These are phyloP conservation scores for Tenthredo mesomela DNA, from an alignment of 2,888 invertebrate genomes.

Conservation along the genomic window DNA sequence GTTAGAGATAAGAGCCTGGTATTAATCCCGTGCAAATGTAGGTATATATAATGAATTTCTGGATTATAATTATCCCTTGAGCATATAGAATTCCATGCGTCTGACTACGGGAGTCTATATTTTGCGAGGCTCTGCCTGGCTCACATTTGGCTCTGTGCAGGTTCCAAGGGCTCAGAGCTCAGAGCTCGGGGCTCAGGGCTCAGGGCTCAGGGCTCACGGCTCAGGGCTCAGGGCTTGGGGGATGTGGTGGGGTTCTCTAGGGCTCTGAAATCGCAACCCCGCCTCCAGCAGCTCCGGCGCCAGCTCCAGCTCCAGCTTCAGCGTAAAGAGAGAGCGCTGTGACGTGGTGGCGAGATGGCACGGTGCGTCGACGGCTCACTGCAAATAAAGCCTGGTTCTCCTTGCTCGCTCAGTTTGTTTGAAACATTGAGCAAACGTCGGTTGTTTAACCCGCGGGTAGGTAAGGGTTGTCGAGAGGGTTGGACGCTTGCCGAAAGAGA, in stretches of 20 bases:
- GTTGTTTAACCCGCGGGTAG: slow-evolving; percentile 65
- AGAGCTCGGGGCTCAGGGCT: slow-evolving; percentile 37
- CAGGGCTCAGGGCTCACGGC: slow-evolving; percentile 27
- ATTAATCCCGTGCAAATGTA: slow-evolving; percentile 37
- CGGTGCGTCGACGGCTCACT: slow-evolving; percentile 66
- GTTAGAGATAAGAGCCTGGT: slow-evolving; percentile 21
- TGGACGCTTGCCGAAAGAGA: slow-evolving; percentile 15
- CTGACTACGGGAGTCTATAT: slow-evolving; percentile 46
- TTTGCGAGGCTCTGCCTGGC: slow-evolving; percentile 45
- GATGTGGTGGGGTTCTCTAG: slow-evolving; percentile 29
- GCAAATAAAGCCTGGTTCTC: slow-evolving; percentile 71
- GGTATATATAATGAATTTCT: slow-evolving; percentile 41
- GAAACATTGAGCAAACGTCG: slow-evolving; percentile 71
- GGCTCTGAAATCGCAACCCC: slow-evolving; percentile 24
- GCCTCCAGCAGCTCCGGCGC: not conserved
- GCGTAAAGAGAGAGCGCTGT: slow-evolving; percentile 42
- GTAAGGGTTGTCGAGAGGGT: slow-evolving; percentile 42
- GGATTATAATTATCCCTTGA: slow-evolving; percentile 53
- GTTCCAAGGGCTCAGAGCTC: slow-evolving; percentile 42
- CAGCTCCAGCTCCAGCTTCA: not conserved
- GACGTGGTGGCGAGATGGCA: slow-evolving; percentile 54
- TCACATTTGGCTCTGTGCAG: slow-evolving; percentile 47
- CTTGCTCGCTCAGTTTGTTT: slow-evolving; percentile 69
- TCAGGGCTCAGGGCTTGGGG: slow-evolving; percentile 13
- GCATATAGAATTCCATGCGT: slow-evolving; percentile 50